Percentiles rank a stretch among this genome's conserved stretches.
Evolutionary conservation across 2,888 invertebrate species (phyloP).

Genomic region (Buathra laborator): DNA sequence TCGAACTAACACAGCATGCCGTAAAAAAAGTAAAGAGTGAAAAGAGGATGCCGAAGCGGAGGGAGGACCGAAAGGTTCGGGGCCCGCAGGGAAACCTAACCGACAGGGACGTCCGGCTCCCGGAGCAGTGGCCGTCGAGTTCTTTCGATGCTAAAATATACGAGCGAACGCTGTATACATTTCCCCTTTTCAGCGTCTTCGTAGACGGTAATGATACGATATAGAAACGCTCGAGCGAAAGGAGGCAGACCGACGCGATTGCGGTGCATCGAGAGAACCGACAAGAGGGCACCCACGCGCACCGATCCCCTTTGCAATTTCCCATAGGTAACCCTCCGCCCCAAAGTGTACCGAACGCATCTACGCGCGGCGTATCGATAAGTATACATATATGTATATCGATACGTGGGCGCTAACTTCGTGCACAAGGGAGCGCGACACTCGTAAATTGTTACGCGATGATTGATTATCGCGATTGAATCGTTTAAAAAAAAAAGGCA

Average conservation of each 20-base stretch:
- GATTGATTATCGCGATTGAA: slow-evolving; percentile 40
- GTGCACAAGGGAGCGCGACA: slow-evolving; percentile 32
- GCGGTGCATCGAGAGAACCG: slow-evolving; percentile 61
- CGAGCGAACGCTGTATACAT: slow-evolving; percentile 3
- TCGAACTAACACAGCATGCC: too few relatives aligned
- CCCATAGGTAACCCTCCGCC: slow-evolving; percentile 38
- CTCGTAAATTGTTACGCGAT: slow-evolving; percentile 59
- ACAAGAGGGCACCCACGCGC: slow-evolving; percentile 63
- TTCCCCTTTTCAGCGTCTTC: slow-evolving; percentile 42
- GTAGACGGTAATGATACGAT: slow-evolving; percentile 65
- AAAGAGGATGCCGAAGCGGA: slow-evolving; percentile 13
- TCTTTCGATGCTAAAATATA: slow-evolving; percentile 52
- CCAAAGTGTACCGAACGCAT: slow-evolving; percentile 2
- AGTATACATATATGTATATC: neutral
- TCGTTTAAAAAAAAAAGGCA: slow-evolving; percentile 29
- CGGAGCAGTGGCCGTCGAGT: slow-evolving; percentile 61
- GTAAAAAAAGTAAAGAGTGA: slow-evolving; percentile 22
- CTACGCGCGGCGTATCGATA: neutral
- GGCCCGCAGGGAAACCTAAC: slow-evolving; percentile 64
- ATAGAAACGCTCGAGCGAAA: slow-evolving; percentile 52
- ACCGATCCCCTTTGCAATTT: slow-evolving; percentile 61
- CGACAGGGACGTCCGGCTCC: slow-evolving; percentile 67
- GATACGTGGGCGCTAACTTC: slow-evolving; percentile 46
- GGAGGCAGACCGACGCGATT: slow-evolving; percentile 48
- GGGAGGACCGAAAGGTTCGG: slow-evolving; percentile 57